Evolutionary conservation across 2,113 vertebrate genomes (phyloP).

Genomic region (Rafetus swinhoei): DNA sequence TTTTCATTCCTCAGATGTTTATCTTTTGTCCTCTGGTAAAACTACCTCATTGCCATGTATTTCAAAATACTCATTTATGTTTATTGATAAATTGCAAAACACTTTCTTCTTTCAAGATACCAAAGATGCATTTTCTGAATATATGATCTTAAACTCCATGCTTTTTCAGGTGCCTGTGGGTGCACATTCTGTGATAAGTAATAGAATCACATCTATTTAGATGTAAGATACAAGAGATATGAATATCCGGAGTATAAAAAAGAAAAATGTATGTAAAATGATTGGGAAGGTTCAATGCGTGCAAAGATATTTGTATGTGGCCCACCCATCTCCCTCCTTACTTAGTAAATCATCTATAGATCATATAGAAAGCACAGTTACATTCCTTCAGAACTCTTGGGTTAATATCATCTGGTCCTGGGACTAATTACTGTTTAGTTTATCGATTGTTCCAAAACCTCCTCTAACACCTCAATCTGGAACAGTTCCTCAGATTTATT

Average conservation of each 20-base stretch:
- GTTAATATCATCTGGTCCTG: too few relatives aligned
- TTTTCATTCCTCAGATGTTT: neutral
- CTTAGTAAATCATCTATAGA: neutral
- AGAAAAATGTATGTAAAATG: neutral
- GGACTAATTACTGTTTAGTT: too few relatives aligned
- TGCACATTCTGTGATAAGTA: neutral
- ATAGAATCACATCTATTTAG: neutral
- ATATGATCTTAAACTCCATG: neutral
- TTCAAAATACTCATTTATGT: neutral
- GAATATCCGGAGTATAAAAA: neutral
- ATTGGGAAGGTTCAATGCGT: neutral
- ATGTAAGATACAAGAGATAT: neutral
- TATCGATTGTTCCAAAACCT: too few relatives aligned
- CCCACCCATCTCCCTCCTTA: neutral
- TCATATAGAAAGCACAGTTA: neutral
- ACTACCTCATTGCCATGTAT: neutral
- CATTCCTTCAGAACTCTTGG: too few relatives aligned
- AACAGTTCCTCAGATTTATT: too few relatives aligned
- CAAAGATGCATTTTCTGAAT: neutral
- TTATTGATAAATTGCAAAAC: neutral
- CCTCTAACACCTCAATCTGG: too few relatives aligned
- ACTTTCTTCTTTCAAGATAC: neutral
- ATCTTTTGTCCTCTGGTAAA: neutral
- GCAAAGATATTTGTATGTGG: neutral
- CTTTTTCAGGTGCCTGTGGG: neutral